Conservation (phyloP, 2,888 invertebrate genomes). For the Mechanitis mazaeus region DNA sequence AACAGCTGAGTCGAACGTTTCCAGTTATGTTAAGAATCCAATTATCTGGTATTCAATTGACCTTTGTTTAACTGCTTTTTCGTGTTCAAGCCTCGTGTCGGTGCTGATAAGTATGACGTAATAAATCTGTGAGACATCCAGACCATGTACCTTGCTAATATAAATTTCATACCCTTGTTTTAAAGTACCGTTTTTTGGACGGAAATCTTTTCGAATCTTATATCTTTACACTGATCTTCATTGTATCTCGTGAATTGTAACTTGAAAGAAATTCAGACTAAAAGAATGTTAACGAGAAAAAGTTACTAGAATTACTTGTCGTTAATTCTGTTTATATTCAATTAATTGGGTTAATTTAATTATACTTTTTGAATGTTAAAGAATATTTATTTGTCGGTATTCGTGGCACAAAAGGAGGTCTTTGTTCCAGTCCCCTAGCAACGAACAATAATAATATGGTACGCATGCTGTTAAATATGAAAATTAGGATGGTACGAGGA, state of each 20-base stretch:
- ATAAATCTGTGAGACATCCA: constrained; percentile 33
- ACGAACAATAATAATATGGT: constrained; percentile 23
- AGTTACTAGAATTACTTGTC: background rate
- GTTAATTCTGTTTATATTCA: background rate
- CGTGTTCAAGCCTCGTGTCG: constrained; percentile 42
- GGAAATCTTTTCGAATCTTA: constrained; percentile 21
- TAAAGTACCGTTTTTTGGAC: constrained; percentile 31
- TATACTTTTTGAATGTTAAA: background rate
- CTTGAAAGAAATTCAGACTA: constrained; percentile 10
- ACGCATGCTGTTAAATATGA: constrained; percentile 22
- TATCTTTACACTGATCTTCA: constrained; percentile 30
- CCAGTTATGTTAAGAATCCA: constrained; percentile 32
- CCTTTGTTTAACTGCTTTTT: constrained; percentile 45
- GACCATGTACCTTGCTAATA: constrained; percentile 28
- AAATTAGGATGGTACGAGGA: constrained; percentile 37
- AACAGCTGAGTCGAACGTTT: constrained; percentile 38
- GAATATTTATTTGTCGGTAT: background rate
- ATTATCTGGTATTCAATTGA: constrained; percentile 49
- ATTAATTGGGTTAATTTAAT: constrained; percentile 3
- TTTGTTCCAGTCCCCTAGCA: constrained; percentile 19
- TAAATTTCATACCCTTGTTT: constrained; percentile 31
- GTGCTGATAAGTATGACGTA: constrained; percentile 39
- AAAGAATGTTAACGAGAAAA: constrained; percentile 6
- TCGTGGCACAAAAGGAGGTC: background rate
- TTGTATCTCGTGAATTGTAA: constrained; percentile 16